Evolutionary conservation across 2,888 invertebrate species (phyloP).

Genomic region (Aproaerema taeniolella): DNA sequence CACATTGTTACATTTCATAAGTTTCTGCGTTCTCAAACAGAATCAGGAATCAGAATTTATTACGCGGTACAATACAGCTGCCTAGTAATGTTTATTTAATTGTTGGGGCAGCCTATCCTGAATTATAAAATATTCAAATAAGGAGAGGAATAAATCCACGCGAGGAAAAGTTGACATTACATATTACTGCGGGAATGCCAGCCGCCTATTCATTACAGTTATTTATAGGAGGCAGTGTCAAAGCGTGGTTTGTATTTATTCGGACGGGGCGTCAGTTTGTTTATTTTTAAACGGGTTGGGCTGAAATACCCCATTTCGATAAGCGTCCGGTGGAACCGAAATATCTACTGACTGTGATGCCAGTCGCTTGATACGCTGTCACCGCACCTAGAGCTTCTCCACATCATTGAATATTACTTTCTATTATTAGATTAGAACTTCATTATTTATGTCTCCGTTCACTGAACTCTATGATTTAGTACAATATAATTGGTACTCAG

Average conservation of each 20-base stretch:
- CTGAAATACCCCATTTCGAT: conserved; percentile 62
- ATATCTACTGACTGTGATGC: conserved; percentile 45
- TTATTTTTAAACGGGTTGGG: conserved; percentile 69
- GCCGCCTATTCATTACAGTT: conserved; percentile 72
- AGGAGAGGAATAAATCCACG: conserved; percentile 62
- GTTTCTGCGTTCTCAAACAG: conserved; percentile 8
- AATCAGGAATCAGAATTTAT: conserved; percentile 18
- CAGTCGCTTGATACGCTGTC: conserved; percentile 43
- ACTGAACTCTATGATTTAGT: conserved; percentile 38
- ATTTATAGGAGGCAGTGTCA: conserved; percentile 73
- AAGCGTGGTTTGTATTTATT: conserved; percentile 68
- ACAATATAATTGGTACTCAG: conserved; percentile 5
- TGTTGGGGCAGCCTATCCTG: conserved; percentile 42
- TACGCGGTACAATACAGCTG: conserved; percentile 13
- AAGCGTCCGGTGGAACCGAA: conserved; percentile 56
- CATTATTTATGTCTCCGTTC: conserved; percentile 45
- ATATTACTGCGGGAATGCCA: conserved; percentile 63
- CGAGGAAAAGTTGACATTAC: conserved; percentile 67
- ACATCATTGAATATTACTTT: conserved; percentile 50
- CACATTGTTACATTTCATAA: not conserved
- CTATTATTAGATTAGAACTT: conserved; percentile 61
- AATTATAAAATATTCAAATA: conserved; percentile 69
- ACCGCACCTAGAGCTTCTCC: conserved; percentile 16
- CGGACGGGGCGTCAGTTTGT: conserved; percentile 62
- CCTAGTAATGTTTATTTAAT: conserved; percentile 30